Conservation (phyloP, 2,888 invertebrate genomes). For the Cyclophora albipunctata region DNA sequence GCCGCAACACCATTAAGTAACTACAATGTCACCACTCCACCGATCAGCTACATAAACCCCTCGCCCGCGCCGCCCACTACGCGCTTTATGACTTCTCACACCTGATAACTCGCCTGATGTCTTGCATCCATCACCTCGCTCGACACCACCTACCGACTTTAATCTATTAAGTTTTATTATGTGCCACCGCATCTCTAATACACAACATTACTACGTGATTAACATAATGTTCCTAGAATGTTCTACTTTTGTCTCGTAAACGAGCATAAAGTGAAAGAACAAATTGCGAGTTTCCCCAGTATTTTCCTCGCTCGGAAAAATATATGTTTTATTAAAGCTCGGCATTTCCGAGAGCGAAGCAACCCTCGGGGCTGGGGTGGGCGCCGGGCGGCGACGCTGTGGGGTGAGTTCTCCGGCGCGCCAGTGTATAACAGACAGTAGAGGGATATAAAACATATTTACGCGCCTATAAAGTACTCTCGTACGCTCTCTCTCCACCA, state of each 20-base stretch:
- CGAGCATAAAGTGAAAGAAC: conserved; percentile 77
- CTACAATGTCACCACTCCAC: conserved; percentile 50
- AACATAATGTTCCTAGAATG: conserved; percentile 74
- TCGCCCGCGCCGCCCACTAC: conserved; percentile 24
- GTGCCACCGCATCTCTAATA: conserved; percentile 37
- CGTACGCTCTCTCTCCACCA: conserved; percentile 72
- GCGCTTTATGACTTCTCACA: conserved; percentile 41
- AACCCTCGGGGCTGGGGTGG: conserved; percentile 58
- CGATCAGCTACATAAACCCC: conserved; percentile 40
- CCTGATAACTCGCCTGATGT: conserved; percentile 29
- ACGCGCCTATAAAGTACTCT: conserved; percentile 77
- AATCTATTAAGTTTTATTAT: conserved; percentile 24
- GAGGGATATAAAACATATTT: conserved; percentile 76
- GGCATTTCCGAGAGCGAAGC: conserved; percentile 74
- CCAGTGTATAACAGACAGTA: conserved; percentile 75
- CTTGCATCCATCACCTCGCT: conserved; percentile 15
- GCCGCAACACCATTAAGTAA: conserved; percentile 54
- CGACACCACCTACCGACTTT: conserved; percentile 6
- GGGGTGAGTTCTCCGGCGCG: conserved; percentile 58
- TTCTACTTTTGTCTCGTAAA: conserved; percentile 76
- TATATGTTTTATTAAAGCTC: conserved; percentile 77
- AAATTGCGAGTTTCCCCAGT: conserved; percentile 76
- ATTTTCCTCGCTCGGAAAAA: conserved; percentile 76
- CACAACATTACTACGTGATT: conserved; percentile 67
- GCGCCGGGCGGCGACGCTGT: conserved; percentile 20